phyloP scores from a whole-genome alignment of 2,888 invertebrate species.

The Colostygia pectinataria region DNA sequence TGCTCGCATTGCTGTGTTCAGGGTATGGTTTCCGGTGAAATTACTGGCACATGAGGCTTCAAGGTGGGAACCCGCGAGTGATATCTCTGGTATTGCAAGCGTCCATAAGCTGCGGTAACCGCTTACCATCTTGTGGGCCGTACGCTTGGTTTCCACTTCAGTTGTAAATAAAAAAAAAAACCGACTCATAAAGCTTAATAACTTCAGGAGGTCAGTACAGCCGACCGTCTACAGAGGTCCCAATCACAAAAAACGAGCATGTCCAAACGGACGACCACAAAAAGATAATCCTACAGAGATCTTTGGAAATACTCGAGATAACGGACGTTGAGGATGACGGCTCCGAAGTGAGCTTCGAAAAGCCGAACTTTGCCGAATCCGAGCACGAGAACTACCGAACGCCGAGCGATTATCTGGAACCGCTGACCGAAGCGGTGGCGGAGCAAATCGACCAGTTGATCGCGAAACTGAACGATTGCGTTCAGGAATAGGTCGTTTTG shows the following conservation, averaged over 20 bases:
- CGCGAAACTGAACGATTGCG: slow-evolving; percentile 64
- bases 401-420: slow-evolving; percentile 67
- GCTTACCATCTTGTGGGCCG: no score
- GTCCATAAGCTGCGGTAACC: no score
- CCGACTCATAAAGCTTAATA: no score
- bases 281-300: slow-evolving; percentile 53
- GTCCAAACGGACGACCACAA: slow-evolving; percentile 53
- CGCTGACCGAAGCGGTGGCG: slow-evolving; percentile 62
- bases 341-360: slow-evolving; percentile 67
- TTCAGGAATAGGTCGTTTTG: slow-evolving; percentile 48
- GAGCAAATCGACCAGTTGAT: slow-evolving; percentile 74
- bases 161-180: no score
- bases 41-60: no score
- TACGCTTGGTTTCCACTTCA: no score
- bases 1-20: no score
- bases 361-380: slow-evolving; percentile 55
- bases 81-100: no score
- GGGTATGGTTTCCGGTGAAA: no score
- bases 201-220: slow-evolving; percentile 12
- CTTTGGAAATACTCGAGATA: slow-evolving; percentile 64
- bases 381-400: slow-evolving; percentile 66
- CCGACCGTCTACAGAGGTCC: slow-evolving; percentile 35
- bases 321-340: slow-evolving; percentile 43
- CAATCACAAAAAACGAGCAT: slow-evolving; percentile 55
- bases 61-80: no score